phyloP scores from a whole-genome alignment of 2,888 invertebrate genomes.

The Syrphus vitripennis region DNA sequence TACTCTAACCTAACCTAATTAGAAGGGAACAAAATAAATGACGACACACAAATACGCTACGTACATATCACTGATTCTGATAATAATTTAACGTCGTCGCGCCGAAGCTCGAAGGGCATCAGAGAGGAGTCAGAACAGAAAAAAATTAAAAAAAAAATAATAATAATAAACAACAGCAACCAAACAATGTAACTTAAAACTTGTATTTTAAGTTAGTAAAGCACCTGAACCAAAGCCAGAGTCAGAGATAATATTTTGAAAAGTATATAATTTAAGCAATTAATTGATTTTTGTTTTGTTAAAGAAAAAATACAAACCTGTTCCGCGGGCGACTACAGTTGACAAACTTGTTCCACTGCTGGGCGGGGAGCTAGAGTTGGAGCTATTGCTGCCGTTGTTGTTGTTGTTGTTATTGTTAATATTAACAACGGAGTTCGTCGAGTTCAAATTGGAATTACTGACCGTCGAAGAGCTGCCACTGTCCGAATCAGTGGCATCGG shows the following conservation, averaged over 20 bases:
- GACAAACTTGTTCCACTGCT: constrained; percentile 63
- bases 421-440: constrained; percentile 18
- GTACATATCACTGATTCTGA: neutral
- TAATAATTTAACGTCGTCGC: neutral
- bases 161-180: neutral
- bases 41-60: constrained; percentile 30
- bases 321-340: constrained; percentile 65
- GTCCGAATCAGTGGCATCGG: neutral
- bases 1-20: constrained; percentile 37
- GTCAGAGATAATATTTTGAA: neutral
- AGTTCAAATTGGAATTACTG: constrained; percentile 49
- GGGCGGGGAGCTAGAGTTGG: constrained; percentile 39
- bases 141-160: too few relatives aligned
- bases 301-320: constrained; percentile 58
- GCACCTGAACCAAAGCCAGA: constrained; percentile 15
- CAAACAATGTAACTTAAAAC: neutral
- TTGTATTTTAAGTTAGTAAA: constrained; percentile 5
- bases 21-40: constrained; percentile 40
- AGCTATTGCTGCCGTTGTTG: constrained; percentile 19
- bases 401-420: neutral
- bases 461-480: constrained; percentile 17
- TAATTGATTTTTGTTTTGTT: constrained; percentile 24
- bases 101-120: neutral
- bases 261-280: constrained; percentile 56
- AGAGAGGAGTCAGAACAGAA: constrained; percentile 3